Conservation (phyloP, 1,140 invertebrate genomes). For the Macrosteles quadrilineatus region DNA sequence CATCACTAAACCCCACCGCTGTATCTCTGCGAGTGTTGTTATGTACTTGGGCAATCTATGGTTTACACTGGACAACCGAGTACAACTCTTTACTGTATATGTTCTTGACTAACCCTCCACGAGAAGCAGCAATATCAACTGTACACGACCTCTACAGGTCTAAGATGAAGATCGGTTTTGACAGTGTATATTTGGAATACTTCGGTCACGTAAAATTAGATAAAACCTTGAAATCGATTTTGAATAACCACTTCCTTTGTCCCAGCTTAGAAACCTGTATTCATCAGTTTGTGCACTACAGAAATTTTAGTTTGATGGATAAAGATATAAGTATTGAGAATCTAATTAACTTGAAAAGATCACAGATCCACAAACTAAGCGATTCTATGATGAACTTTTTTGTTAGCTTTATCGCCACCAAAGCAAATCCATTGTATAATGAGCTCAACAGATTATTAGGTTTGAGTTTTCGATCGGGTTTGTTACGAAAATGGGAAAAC, state of each 20-base stretch:
- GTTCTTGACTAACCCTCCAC: neutral
- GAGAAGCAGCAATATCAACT: neutral
- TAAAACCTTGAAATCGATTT: neutral
- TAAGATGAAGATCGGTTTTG: neutral
- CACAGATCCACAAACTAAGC: neutral
- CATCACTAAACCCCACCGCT: neutral
- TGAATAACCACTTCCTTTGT: neutral
- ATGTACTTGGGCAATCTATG: neutral
- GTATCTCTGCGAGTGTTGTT: neutral
- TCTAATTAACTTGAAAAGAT: neutral
- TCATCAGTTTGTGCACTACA: neutral
- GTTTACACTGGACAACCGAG: neutral
- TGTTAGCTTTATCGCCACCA: neutral
- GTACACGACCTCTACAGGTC: neutral
- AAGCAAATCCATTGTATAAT: neutral
- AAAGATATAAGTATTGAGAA: neutral
- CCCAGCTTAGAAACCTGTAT: neutral
- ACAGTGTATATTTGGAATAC: neutral
- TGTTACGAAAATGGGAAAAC: constrained; percentile 3
- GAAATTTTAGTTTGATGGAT: constrained; percentile 10
- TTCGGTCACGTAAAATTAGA: neutral
- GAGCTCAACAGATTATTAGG: neutral
- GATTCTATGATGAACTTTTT: neutral
- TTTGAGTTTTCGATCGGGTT: neutral
- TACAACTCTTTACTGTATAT: neutral